Percentiles rank a stretch among this genome's conserved stretches.
Evolutionary conservation across 2,797 vertebrate species (phyloP).

Genomic region (Xenopus petersii): DNA sequence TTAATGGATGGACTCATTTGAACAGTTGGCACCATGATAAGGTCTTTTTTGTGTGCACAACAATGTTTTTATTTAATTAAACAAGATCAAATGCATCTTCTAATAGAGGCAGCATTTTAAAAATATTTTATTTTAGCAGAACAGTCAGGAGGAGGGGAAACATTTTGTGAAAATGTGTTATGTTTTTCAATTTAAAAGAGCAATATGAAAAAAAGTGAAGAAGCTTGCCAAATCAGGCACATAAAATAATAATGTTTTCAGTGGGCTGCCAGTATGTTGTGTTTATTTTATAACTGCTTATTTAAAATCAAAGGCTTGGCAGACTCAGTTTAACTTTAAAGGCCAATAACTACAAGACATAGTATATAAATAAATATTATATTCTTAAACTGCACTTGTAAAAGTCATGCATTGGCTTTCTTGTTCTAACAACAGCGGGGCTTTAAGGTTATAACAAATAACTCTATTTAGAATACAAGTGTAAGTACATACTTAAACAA

Average conservation of each 20-base stretch:
- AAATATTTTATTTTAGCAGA: neutral
- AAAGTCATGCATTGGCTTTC: too few relatives aligned
- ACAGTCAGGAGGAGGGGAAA: neutral
- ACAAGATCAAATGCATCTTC: neutral
- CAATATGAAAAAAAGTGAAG: neutral
- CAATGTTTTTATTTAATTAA: neutral
- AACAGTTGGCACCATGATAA: neutral
- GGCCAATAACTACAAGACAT: too few relatives aligned
- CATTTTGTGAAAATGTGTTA: too few relatives aligned
- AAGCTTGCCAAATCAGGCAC: neutral
- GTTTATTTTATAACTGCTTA: conserved; percentile 1
- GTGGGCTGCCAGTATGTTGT: neutral
- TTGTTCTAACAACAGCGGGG: too few relatives aligned
- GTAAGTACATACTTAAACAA: too few relatives aligned
- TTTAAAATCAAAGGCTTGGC: neutral
- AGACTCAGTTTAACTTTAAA: too few relatives aligned
- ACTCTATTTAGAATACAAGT: too few relatives aligned
- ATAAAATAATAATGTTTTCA: neutral
- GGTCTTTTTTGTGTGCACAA: neutral
- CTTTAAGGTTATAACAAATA: too few relatives aligned
- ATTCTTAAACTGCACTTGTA: too few relatives aligned
- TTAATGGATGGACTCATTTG: too few relatives aligned
- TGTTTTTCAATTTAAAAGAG: neutral
- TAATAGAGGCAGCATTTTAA: neutral
- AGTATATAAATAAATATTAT: too few relatives aligned